phyloP scores from a whole-genome alignment of 2,888 invertebrate genomes.

The Phlogophora meticulosa region DNA sequence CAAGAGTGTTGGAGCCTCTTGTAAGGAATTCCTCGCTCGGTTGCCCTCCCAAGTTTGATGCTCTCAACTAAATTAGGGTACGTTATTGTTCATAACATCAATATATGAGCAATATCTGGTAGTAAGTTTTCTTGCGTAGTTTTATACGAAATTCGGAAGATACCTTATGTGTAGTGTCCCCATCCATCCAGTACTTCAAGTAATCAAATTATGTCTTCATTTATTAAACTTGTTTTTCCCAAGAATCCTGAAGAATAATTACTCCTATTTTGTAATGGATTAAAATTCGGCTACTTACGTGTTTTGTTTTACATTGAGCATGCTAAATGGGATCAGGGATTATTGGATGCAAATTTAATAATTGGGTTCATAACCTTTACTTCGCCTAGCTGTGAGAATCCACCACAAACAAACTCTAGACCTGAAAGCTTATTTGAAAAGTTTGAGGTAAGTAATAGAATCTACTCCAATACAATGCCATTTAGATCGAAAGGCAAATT shows the following conservation, averaged over 20 bases:
- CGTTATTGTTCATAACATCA: constrained; percentile 45
- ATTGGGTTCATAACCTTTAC: neutral
- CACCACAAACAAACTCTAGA: neutral
- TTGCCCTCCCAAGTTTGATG: constrained; percentile 40
- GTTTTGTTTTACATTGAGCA: neutral
- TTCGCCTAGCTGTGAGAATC: neutral
- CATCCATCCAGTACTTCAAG: constrained; percentile 1
- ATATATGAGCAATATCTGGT: constrained; percentile 33
- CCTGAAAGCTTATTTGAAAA: constrained; percentile 10
- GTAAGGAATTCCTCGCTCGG: constrained; percentile 52
- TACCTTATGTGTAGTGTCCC: neutral
- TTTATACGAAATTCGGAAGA: constrained; percentile 22
- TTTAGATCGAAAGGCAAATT: constrained; percentile 23
- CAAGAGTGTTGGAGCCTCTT: constrained; percentile 57
- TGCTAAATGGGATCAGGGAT: neutral
- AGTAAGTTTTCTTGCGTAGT: constrained; percentile 15
- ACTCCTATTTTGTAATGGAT: neutral
- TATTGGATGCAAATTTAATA: neutral
- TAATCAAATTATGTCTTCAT: neutral
- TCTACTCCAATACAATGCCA: constrained; percentile 1
- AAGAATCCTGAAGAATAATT: neutral
- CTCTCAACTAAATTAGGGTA: constrained; percentile 52
- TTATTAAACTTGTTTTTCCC: neutral
- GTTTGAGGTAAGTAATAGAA: constrained; percentile 13
- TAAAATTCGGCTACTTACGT: neutral